These are phyloP conservation scores for Cancer borealis DNA, from an alignment of 2,888 invertebrate species.

Conservation along the genomic window DNA sequence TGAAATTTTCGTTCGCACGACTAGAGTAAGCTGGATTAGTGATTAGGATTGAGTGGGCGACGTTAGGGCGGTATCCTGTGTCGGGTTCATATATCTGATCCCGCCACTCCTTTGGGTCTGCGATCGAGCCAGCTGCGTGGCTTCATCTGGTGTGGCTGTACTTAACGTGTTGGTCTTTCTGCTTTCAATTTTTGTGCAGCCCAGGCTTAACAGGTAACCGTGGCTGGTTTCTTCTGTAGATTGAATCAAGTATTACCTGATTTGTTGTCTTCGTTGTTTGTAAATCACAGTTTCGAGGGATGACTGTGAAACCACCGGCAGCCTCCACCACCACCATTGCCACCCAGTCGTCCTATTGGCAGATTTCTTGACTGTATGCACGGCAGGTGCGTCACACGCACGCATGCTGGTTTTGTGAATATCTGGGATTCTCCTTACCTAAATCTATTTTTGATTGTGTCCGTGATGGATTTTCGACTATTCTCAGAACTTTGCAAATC, in stretches of 20 bases:
- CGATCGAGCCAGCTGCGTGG: neutral
- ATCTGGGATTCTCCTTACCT: neutral
- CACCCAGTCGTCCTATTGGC: neutral
- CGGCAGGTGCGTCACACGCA: neutral
- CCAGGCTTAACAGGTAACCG: neutral
- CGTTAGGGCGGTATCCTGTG: neutral
- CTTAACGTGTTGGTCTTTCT: neutral
- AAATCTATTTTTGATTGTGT: conserved; percentile 1
- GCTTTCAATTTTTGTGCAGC: neutral
- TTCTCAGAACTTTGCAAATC: neutral
- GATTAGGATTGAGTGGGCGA: neutral
- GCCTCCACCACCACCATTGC: neutral
- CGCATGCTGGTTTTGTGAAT: neutral
- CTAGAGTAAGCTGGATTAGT: neutral
- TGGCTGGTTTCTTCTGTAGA: neutral
- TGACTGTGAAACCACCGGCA: neutral
- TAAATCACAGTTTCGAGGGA: neutral
- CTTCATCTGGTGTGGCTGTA: neutral
- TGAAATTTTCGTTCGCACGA: neutral
- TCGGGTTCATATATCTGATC: neutral
- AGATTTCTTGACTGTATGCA: neutral
- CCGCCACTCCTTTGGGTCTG: neutral
- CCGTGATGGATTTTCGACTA: neutral
- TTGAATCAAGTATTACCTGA: neutral
- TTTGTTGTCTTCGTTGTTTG: neutral